Conservation (phyloP, 2,797 vertebrate species). For the Onychomys arenicola region DNA sequence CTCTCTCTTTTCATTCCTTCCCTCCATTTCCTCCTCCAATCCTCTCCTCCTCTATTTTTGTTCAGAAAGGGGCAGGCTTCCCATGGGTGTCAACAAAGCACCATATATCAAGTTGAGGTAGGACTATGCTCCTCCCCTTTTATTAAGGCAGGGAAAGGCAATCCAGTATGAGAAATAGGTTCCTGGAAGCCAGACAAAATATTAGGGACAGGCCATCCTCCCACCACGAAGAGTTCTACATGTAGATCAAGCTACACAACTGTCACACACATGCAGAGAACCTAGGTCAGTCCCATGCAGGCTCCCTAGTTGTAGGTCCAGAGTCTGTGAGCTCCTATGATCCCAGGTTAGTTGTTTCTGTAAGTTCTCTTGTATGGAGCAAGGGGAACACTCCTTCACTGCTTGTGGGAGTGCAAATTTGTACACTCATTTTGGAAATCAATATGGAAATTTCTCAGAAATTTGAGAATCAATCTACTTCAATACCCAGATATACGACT, state of each 20-base stretch:
- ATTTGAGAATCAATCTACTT: neutral
- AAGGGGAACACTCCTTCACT: neutral
- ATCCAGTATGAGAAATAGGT: neutral
- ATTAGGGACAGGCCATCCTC: neutral
- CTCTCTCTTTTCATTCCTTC: neutral
- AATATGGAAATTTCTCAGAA: neutral
- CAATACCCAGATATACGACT: neutral
- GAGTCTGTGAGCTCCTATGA: neutral
- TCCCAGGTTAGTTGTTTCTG: neutral
- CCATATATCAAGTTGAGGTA: neutral
- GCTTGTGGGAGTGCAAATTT: neutral
- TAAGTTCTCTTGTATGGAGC: neutral
- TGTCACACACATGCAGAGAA: neutral
- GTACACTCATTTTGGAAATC: neutral
- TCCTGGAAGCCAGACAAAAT: neutral
- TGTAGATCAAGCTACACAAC: neutral
- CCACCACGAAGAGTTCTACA: neutral
- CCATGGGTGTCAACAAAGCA: neutral
- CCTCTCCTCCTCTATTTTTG: neutral
- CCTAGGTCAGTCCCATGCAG: neutral
- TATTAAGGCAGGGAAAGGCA: neutral
- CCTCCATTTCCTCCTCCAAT: neutral
- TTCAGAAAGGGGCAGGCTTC: neutral
- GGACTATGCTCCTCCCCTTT: neutral
- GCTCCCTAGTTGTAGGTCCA: neutral